Base-by-base conservation (phyloP, 2,113 vertebrate genomes). In the Arenaria interpres region DNA sequence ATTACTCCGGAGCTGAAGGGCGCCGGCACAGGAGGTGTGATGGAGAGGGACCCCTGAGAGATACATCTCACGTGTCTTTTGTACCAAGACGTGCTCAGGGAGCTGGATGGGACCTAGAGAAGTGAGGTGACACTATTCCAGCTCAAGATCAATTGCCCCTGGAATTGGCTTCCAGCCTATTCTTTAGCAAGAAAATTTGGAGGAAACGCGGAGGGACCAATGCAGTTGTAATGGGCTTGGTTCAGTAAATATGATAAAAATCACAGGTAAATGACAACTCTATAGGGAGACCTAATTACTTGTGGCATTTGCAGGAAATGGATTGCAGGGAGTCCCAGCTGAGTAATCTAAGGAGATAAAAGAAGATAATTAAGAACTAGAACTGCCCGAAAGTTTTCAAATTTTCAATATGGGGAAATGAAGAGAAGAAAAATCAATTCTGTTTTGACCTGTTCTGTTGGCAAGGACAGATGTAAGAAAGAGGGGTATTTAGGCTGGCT, bases 281-380 rank as follows among this genome's bases (percentile, higher is more conserved):
- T 39, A 14, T 37, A 54, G 28, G 54, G 30, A 93, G 32, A 59
- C 43, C 12, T 83, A 94, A 92, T 94, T 93, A 83, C 46, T 27
- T 74, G 19, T 66, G 51, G 41, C 16, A 84, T 93, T 91, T 74
- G n/a, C 67, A 86, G 67, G 43, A 90, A 88, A 85, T 81, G 33
- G 56, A 68, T 80, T 74, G 35, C 22, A 86, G 85, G 81, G 30
- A 93, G 24, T 43, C 60, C 20, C 33, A 37, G 32, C 84, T 69
- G 63, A 77, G 48, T 92, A 80, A 97, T 54, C 9, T 84, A 92
- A 67, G 23, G 54, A 83, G 35, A 85, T 82, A 89, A 90, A 94
- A 86, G 56, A 14, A 75, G 35, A 48, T 23, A 59, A 91, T 85
- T 67, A 86, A 46, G 54, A 94, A 93, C 13, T 63, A 78, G 18